These are phyloP conservation scores for Andrena bicolor DNA, from an alignment of 2,888 invertebrate species.

Conservation along the genomic window DNA sequence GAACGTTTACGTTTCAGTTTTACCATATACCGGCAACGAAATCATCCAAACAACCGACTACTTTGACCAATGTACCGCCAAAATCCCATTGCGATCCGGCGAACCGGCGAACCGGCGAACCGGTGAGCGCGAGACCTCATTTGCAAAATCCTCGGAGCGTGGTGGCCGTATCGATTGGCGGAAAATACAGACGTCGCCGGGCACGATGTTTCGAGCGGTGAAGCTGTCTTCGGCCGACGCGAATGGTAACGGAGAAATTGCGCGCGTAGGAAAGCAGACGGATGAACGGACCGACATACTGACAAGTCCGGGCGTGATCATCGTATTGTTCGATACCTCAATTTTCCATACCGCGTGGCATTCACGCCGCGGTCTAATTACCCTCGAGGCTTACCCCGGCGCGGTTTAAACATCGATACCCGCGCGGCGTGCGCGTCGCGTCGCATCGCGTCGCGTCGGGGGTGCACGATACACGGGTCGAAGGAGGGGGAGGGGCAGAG, in stretches of 20 bases:
- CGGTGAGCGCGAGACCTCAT: constrained; percentile 22
- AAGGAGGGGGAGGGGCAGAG: too few relatives aligned
- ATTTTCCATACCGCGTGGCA: constrained; percentile 73
- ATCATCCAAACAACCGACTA: neutral
- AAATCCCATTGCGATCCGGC: neutral
- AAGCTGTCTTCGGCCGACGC: constrained; percentile 47
- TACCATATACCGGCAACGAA: neutral
- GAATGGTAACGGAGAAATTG: constrained; percentile 68
- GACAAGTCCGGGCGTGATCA: constrained; percentile 72
- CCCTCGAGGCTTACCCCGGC: constrained; percentile 69
- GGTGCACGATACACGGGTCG: too few relatives aligned
- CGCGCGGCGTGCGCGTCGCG: neutral
- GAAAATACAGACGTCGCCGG: constrained; percentile 58
- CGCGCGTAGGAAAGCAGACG: constrained; percentile 53
- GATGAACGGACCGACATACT: constrained; percentile 54
- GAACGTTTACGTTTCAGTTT: too few relatives aligned
- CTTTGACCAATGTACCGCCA: neutral
- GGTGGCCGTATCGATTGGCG: constrained; percentile 62
- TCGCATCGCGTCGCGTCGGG: too few relatives aligned
- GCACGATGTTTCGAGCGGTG: constrained; percentile 32
- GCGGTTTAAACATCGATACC: constrained; percentile 66
- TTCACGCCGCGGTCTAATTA: constrained; percentile 78
- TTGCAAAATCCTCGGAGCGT: constrained; percentile 48
- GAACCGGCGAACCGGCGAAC: neutral
- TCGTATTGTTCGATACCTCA: constrained; percentile 77